Evolutionary conservation across 2,888 invertebrate genomes (phyloP).

Genomic region (Dolichomitus sp.): DNA sequence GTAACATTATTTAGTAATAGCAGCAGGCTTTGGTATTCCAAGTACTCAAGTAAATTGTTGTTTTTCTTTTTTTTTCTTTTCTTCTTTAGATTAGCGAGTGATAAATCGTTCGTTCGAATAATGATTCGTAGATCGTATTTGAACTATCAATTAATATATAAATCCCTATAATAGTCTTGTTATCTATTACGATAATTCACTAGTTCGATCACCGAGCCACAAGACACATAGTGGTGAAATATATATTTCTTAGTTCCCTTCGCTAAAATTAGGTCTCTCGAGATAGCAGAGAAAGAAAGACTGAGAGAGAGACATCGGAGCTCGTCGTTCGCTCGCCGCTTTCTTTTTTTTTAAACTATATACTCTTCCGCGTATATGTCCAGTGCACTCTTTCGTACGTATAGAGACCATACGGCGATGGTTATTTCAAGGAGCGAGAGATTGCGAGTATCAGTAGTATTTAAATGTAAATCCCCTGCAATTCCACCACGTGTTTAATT

Average conservation of each 20-base stretch:
- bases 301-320: conserved; percentile 34
- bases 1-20: conserved; percentile 62
- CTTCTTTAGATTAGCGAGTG: conserved; percentile 55
- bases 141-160: conserved; percentile 62
- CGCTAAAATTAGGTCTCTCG: conserved; percentile 40
- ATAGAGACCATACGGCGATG: conserved; percentile 18
- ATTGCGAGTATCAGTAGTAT: conserved; percentile 52
- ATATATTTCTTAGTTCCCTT: conserved; percentile 63
- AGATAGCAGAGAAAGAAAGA: conserved; percentile 22
- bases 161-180: conserved; percentile 70
- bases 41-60: conserved; percentile 45
- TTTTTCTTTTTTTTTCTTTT: conserved; percentile 3
- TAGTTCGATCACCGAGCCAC: conserved; percentile 75
- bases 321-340: conserved; percentile 23
- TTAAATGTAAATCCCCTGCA: not conserved
- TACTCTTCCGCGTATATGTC: conserved; percentile 42
- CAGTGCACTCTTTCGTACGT: conserved; percentile 19
- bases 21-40: conserved; percentile 54
- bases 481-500: not conserved
- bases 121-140: conserved; percentile 55
- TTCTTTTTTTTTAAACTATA: conserved; percentile 9
- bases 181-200: conserved; percentile 69
- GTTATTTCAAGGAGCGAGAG: conserved; percentile 58
- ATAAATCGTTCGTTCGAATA: conserved; percentile 69
- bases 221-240: conserved; percentile 75